Percentiles rank a stretch among this genome's conserved stretches.
phyloP scores from a whole-genome alignment of 2,888 invertebrate genomes.

The Pyrocoelia pectoralis region DNA sequence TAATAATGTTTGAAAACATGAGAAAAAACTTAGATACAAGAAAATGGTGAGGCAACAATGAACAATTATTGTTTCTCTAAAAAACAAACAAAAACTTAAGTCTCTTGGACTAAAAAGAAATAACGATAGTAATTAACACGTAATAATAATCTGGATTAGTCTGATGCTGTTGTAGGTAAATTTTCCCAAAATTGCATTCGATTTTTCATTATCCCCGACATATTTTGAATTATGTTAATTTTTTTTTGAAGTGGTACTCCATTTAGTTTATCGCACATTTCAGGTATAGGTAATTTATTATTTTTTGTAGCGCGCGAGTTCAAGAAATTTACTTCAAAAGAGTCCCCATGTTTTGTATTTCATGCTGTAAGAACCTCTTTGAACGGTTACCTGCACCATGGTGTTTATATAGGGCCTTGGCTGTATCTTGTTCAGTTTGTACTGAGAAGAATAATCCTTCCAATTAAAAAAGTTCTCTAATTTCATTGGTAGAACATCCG shows the following conservation, averaged over 20 bases:
- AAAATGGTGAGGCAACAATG: too few species aligned
- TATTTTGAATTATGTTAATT: not conserved
- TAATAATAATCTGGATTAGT: not conserved
- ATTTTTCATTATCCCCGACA: constrained; percentile 5
- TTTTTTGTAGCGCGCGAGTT: not conserved
- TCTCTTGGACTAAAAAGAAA: not conserved
- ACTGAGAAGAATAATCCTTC: constrained; percentile 1
- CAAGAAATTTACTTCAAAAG: not conserved
- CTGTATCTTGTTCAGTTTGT: not conserved
- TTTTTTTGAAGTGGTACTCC: not conserved
- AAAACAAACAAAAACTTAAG: not conserved
- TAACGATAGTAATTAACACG: not conserved
- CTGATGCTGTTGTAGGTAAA: not conserved
- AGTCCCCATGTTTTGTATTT: not conserved
- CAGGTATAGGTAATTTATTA: not conserved
- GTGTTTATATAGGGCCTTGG: not conserved
- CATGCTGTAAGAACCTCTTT: not conserved
- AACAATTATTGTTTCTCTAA: too few species aligned
- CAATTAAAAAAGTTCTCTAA: not conserved
- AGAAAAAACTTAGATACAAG: not conserved
- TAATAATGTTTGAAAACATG: not conserved
- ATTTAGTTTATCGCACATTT: constrained; percentile 4
- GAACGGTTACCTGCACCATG: constrained; percentile 5
- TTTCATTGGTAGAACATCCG: constrained; percentile 8
- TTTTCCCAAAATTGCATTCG: constrained; percentile 3